These are phyloP conservation scores for Bombus vancouverensis DNA, from an alignment of 1,140 invertebrate genomes.

Conservation along the genomic window DNA sequence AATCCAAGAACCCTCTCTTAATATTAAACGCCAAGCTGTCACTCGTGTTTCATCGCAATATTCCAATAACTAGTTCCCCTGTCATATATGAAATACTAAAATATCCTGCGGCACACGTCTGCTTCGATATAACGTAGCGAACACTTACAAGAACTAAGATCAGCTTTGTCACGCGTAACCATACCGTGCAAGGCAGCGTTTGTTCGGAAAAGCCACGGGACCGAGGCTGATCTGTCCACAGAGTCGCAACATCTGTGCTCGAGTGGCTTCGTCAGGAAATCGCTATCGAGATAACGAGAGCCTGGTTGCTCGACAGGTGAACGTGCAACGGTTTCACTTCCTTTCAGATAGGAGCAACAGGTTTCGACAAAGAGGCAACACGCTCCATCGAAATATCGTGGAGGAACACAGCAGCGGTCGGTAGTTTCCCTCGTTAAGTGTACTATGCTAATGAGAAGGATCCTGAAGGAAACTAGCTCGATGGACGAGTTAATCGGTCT, in stretches of 20 bases:
- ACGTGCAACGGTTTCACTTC: constrained; percentile 38
- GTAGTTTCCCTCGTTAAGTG: constrained; percentile 9
- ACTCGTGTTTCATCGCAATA: not conserved
- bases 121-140: not conserved
- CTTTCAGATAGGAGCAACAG: constrained; percentile 45
- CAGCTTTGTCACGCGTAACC: not conserved
- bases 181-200: not conserved
- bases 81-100: no score
- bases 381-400: not conserved
- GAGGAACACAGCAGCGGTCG: not conserved
- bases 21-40: not conserved
- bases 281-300: not conserved
- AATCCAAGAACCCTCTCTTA: not conserved
- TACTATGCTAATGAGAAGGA: not conserved
- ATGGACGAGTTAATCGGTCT: constrained; percentile 1
- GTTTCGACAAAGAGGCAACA: constrained; percentile 9
- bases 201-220: not conserved
- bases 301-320: not conserved
- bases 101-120: not conserved
- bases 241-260: constrained; percentile 20
- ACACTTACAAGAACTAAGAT: not conserved
- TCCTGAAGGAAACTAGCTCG: not conserved
- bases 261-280: constrained; percentile 21
- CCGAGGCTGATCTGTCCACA: not conserved
- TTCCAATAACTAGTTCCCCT: not conserved